These are phyloP conservation scores for Pogonophryne albipinna DNA, from an alignment of 2,797 vertebrate genomes.

Conservation along the genomic window DNA sequence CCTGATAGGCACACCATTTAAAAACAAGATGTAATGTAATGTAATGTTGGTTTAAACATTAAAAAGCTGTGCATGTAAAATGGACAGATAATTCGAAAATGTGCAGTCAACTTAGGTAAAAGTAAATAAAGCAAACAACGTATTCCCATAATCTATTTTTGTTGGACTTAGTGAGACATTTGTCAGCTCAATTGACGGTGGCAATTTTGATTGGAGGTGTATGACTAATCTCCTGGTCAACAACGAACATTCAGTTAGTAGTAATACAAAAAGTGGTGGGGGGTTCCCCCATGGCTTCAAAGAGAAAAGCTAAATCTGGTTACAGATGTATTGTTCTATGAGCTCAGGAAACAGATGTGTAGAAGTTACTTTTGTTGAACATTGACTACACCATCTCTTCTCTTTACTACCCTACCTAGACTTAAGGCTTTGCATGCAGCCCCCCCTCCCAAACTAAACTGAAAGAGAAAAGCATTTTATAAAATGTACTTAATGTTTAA, in stretches of 20 bases:
- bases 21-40: slow-evolving; percentile 1
- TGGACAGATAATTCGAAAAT: background rate
- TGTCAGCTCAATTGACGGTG: background rate
- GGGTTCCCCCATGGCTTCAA: background rate
- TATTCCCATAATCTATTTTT: background rate
- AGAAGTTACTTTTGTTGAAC: background rate
- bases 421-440: background rate
- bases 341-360: background rate
- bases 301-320: background rate
- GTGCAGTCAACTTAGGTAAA: background rate
- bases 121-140: background rate
- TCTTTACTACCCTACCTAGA: background rate
- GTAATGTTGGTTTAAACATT: background rate
- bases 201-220: background rate
- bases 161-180: background rate
- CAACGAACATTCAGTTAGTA: background rate
- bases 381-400: background rate
- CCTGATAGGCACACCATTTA: background rate
- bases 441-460: too few species aligned
- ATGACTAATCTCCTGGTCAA: background rate
- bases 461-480: background rate
- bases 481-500: slow-evolving; percentile 39
- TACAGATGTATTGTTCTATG: background rate
- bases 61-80: background rate
- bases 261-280: background rate